Evolutionary conservation across 2,888 invertebrate genomes (phyloP), one percentile per base, ranked within the genome.

Genomic region (Poecilobothrus nobilitatus): DNA sequence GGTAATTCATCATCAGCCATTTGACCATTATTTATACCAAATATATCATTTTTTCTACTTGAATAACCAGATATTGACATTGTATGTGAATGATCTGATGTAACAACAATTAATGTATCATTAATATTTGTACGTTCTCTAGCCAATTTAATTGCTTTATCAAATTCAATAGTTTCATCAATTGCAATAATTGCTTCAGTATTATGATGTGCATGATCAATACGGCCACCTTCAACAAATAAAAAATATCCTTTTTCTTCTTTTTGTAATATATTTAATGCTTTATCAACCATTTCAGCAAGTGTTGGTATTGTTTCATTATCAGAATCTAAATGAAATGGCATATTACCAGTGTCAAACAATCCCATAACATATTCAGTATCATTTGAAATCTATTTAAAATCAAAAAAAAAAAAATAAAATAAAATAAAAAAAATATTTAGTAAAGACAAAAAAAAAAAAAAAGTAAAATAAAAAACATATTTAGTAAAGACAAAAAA

Each of bases 51-150:
- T 63, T 87, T 88, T 69, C 89, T 84, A 63, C 80, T 80, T 10
- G 82, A 80, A 69, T 82, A 81, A 4, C 81, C 81, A 1, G 81
- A 77, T 68, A 82, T 71, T 3, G 82, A 78, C 81, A 81, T 82
- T 41, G 82, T 82, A 75, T 92, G 92, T 0, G 91, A 88, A 77
- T 93, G 92, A 78, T 93, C 92, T 0, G 92, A 84, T 0, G 90
- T 91, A 6, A 91, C 93, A 0, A 95, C 87, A 37, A 93, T 88
- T 4, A 95, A 80, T 0, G 95, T 95, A 53, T 95, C 91, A 5
- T 86, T 80, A 61, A 82, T 81, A 69, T 81, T 84, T 3, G 90
- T 90, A 73, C 90, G 78, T 1, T 83, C 76, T 70, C 84, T 79
- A 0, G 92, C 90, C 74, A 83, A 83, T 71, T 84, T 78, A 65